These are phyloP conservation scores for Trachymyrmex septentrionalis DNA, from an alignment of 1,140 invertebrate genomes.

Conservation along the genomic window DNA sequence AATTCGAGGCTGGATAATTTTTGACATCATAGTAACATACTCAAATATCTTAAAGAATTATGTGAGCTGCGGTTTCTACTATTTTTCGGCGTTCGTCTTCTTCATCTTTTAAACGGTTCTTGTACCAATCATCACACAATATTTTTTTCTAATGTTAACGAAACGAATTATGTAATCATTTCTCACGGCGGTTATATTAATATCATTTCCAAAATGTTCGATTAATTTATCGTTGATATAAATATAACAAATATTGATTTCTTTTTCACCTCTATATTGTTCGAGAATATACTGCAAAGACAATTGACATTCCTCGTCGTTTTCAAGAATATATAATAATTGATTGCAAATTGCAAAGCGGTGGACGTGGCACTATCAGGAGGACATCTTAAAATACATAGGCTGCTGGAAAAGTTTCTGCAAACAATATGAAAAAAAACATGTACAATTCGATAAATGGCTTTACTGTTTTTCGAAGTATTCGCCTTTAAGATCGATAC, in stretches of 20 bases:
- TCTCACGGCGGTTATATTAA: not conserved
- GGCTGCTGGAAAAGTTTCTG: too few relatives aligned
- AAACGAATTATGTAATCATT: not conserved
- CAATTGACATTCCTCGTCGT: not conserved
- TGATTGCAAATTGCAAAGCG: not conserved
- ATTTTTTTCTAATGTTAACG: not conserved
- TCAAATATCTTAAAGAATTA: slow-evolving; percentile 3
- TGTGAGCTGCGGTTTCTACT: not conserved
- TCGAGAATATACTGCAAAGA: not conserved
- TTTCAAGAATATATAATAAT: not conserved
- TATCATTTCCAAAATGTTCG: not conserved
- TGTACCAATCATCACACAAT: not conserved
- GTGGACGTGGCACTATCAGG: not conserved
- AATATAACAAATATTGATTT: too few relatives aligned
- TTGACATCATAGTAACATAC: not conserved
- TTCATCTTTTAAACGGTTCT: not conserved
- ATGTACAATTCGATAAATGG: too few relatives aligned
- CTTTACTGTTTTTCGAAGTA: too few relatives aligned
- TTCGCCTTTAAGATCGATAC: too few relatives aligned
- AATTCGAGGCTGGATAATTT: not conserved
- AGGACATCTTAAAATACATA: not conserved
- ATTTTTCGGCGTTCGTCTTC: not conserved
- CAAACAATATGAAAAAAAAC: too few relatives aligned
- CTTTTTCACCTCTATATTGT: not conserved
- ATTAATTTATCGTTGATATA: too few relatives aligned